Conservation (phyloP, 1,140 invertebrate species). For the Drosophila sucinea region DNA sequence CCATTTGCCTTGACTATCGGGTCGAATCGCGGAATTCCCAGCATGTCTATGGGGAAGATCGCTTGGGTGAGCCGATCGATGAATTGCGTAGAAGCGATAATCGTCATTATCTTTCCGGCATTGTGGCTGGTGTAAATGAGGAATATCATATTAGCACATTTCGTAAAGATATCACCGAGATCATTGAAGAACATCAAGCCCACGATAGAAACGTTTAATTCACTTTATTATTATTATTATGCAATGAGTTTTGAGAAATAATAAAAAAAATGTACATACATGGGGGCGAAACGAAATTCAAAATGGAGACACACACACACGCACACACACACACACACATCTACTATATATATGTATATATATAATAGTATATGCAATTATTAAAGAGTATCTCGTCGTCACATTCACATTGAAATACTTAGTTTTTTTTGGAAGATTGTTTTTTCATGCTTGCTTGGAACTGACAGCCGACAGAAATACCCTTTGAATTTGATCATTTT, state of each 20-base stretch:
- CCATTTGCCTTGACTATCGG: conserved; percentile 17
- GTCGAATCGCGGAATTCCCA: fast-evolving
- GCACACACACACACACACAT: conserved; percentile 58
- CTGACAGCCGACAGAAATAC: conserved; percentile 26
- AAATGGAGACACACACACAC: conserved; percentile 53
- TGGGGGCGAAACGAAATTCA: conserved; percentile 53
- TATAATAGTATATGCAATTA: conserved; percentile 43
- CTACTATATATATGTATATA: conserved; percentile 68
- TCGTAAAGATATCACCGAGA: not conserved
- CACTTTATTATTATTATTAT: conserved; percentile 71
- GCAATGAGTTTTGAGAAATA: conserved; percentile 60
- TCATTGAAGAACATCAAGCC: not conserved
- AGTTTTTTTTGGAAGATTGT: conserved; percentile 19
- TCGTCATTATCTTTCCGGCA: not conserved
- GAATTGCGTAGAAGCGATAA: too few relatives aligned
- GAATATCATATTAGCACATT: conserved; percentile 13
- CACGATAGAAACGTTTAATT: conserved; percentile 58
- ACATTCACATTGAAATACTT: conserved; percentile 30
- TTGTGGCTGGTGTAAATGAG: not conserved
- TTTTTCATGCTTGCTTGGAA: conserved; percentile 12
- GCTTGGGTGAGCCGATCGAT: not conserved
- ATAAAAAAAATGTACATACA: conserved; percentile 56
- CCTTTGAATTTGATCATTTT: conserved; percentile 25
- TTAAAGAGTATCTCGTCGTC: conserved; percentile 20
- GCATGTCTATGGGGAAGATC: not conserved